Evolutionary conservation across 2,113 vertebrate genomes (phyloP), one percentile per base, ranked within the genome.

Genomic region (Sylvia atricapilla): DNA sequence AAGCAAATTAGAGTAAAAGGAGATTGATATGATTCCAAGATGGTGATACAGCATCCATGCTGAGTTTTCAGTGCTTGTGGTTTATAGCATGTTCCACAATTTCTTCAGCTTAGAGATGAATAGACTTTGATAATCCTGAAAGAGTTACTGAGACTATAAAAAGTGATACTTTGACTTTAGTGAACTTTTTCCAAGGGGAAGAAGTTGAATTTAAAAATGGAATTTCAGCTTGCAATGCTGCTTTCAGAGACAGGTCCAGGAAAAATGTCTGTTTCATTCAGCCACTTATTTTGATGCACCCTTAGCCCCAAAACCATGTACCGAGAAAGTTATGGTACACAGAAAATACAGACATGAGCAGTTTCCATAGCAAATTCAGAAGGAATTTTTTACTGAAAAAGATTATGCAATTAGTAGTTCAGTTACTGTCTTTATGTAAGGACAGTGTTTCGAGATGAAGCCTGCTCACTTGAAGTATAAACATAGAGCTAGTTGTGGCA

Each of bases 61-160:
- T 92, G 90, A 93, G 72, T 91, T 95, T 95, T 95, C 93, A 93
- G 81, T 17, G 85, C 59, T 87, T 91, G 53, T 87, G 90, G 81
- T 94, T 97, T 95, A 91, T 82, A 87, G 60, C 58, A 91, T 70
- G 62, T 80, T 86, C 68, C 72, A 72, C 83, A 95, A 95, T 95
- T 95, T 94, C 78, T 94, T 91, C 93, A 95, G 86, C 62, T 94
- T 95, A 96, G 85, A 84, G 39, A 41, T 87, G 91, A 95, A 95
- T 33, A 90, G 87, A 86, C 86, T 94, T 90, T 83, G 89, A 96
- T 94, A 96, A 92, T 91, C 74, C 75, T 94, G 75, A 83, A 95
- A 94, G 90, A 80, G 58, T 94, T 94, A 92, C 70, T 77, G 46
- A 87, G 55, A 52, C 75, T 73, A 83, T 92, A 94, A 90, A 90